Evolutionary conservation across 1,140 invertebrate species (phyloP), one percentile per base, ranked within the genome.

Genomic region (Popillia japonica): DNA sequence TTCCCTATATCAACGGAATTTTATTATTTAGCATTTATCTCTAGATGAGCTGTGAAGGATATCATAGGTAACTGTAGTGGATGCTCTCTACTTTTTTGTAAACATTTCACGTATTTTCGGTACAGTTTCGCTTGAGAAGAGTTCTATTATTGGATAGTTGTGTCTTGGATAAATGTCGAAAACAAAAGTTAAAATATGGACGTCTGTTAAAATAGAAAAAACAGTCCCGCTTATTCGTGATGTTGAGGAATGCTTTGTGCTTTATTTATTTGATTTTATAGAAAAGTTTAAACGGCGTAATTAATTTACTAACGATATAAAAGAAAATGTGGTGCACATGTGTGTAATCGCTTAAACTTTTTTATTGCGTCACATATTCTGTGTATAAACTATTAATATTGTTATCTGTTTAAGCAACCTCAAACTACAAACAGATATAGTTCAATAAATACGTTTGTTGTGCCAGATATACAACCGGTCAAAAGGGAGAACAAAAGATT

Each of bases 241-340:
- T 55, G 48, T 55, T 55, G 48, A 55, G 48, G 48, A 55, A 55
- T 55, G 48, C 48, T 55, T 55, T 55, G 48, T 55, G 48, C 14
- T 55, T 55, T 55, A 55, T 55, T 55, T 55, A 55, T 55, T 55
- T 55, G 48, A 55, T 55, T 55, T 55, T 55, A 55, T 55, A 55
- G 14, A 55, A 55, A 17, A 55, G 14, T 17, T 55, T 55, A 55
- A n/a, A 17, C 17, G 48, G 17, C 48, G 48, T 55, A 55, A 55
- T 55, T 55, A 55, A 55, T 55, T 17, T 55, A 55, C 48, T 55
- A 55, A 55, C 2, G 17, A n/a, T 55, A 0, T 55, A 55, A 55
- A 17, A 55, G 14, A 55, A 55, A 55, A 55, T 17, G 48, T 17
- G 48, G 17, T 1, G 17, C 14, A 55, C 48, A 17, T 17, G 48